Conservation (phyloP, 1,140 invertebrate species). For the Drosophila rufa region DNA sequence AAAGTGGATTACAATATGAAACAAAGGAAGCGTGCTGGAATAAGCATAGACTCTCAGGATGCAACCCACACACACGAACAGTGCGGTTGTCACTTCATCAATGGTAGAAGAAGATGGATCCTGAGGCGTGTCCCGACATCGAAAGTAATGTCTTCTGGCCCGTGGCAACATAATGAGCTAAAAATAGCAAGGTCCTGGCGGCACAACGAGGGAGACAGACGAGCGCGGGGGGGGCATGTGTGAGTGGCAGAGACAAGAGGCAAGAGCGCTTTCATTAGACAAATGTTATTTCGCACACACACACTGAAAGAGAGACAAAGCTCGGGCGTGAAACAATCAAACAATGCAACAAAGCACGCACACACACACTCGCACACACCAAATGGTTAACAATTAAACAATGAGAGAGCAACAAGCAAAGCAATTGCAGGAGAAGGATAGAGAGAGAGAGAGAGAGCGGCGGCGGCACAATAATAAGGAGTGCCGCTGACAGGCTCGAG, state of each 20-base stretch:
- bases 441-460: conserved; percentile 14
- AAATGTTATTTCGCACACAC: conserved; percentile 70
- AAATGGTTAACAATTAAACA: conserved; percentile 81
- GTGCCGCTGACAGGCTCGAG: conserved; percentile 59
- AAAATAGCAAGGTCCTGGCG: conserved; percentile 55
- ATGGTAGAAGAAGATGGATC: conserved; percentile 29
- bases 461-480: conserved; percentile 42
- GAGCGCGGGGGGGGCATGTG: not conserved
- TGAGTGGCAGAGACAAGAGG: conserved; percentile 17
- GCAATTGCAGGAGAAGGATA: conserved; percentile 57
- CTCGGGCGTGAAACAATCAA: conserved; percentile 59
- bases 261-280: conserved; percentile 62
- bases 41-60: not conserved
- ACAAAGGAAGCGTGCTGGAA: conserved; percentile 10
- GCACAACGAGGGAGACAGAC: conserved; percentile 11
- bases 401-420: conserved; percentile 72
- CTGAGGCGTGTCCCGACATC: conserved; percentile 38
- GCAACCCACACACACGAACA: not conserved
- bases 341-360: conserved; percentile 61
- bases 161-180: conserved; percentile 66
- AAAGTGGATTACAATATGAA: conserved; percentile 14
- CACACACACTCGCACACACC: conserved; percentile 36
- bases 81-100: conserved; percentile 26
- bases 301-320: conserved; percentile 42
- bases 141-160: conserved; percentile 35